These are phyloP conservation scores for Mastacembelus armatus DNA, from an alignment of 2,797 vertebrate species.

Conservation along the genomic window DNA sequence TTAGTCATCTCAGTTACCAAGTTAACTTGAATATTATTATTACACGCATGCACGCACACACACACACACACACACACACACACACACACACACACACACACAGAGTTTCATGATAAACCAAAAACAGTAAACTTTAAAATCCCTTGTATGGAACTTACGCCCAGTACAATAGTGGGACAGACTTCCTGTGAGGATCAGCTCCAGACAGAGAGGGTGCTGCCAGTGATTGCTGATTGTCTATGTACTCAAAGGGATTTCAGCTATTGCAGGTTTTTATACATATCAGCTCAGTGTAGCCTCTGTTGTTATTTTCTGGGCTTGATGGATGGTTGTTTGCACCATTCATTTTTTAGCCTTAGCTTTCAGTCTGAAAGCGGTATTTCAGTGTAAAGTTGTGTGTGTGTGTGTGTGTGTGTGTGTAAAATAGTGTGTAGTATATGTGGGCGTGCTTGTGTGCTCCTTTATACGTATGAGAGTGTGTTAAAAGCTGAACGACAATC, in stretches of 20 bases:
- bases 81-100: background rate
- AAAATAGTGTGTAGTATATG: too few relatives aligned
- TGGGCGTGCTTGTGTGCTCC: background rate
- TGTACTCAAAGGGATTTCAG: slow-evolving; percentile 58
- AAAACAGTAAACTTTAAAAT: slow-evolving; percentile 8
- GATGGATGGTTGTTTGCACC: slow-evolving; percentile 70
- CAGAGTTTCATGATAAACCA: slow-evolving; percentile 3
- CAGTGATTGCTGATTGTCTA: slow-evolving; percentile 61
- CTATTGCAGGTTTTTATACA: slow-evolving; percentile 71
- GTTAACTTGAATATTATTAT: too few relatives aligned
- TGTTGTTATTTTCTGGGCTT: slow-evolving; percentile 65
- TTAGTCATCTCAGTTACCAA: too few relatives aligned
- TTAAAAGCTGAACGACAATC: slow-evolving; percentile 62
- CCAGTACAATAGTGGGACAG: slow-evolving; percentile 14
- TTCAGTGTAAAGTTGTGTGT: slow-evolving; percentile 30
- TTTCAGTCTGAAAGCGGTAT: slow-evolving; percentile 59
- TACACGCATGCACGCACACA: too few relatives aligned
- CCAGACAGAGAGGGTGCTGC: slow-evolving; percentile 22
- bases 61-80: too few relatives aligned
- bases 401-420: slow-evolving; percentile 5
- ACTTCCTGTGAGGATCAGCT: slow-evolving; percentile 28
- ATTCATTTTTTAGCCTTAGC: slow-evolving; percentile 64
- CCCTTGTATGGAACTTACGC: slow-evolving; percentile 17
- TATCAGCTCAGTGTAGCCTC: slow-evolving; percentile 54
- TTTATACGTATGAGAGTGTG: slow-evolving; percentile 22